Percentiles rank a stretch among this genome's conserved stretches.
These are phyloP conservation scores for Fragum fragum DNA, from an alignment of 2,888 invertebrate species.

Conservation along the genomic window DNA sequence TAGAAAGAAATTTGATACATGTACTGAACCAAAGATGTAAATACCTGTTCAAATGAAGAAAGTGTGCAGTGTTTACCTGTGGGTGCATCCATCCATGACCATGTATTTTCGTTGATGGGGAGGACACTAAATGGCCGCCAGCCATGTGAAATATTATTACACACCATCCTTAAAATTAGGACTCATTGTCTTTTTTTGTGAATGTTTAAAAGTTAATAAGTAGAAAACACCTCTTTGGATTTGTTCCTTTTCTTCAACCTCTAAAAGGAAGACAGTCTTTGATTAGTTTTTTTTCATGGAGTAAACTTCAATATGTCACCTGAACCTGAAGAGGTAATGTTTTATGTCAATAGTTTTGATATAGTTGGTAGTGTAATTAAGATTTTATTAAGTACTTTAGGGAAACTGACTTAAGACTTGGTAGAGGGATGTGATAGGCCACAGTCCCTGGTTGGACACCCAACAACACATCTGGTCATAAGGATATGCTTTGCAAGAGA, in stretches of 20 bases:
- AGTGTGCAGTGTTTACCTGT: conserved; percentile 13
- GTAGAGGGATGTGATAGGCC: too few relatives aligned
- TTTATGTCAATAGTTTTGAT: background rate
- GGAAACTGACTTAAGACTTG: too few relatives aligned
- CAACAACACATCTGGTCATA: too few relatives aligned
- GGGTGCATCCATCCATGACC: background rate
- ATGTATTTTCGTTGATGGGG: conserved; percentile 8
- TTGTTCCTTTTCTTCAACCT: too few relatives aligned
- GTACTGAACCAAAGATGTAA: too few relatives aligned
- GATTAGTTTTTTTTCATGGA: background rate
- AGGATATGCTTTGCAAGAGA: too few relatives aligned
- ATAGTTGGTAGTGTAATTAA: too few relatives aligned
- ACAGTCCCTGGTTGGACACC: too few relatives aligned
- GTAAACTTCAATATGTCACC: background rate
- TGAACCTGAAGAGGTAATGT: background rate
- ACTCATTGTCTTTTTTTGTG: conserved; percentile 3
- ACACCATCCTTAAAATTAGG: conserved; percentile 10
- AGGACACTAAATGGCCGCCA: conserved; percentile 30
- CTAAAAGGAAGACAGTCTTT: too few relatives aligned
- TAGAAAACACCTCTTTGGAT: background rate
- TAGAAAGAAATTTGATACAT: too few relatives aligned
- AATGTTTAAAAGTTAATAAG: background rate
- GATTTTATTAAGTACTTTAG: too few relatives aligned
- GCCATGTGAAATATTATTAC: conserved; percentile 10
- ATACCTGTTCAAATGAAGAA: too few relatives aligned